Base-by-base conservation (phyloP, 2,797 vertebrate species). In the Melanotaenia pygmaea region DNA sequence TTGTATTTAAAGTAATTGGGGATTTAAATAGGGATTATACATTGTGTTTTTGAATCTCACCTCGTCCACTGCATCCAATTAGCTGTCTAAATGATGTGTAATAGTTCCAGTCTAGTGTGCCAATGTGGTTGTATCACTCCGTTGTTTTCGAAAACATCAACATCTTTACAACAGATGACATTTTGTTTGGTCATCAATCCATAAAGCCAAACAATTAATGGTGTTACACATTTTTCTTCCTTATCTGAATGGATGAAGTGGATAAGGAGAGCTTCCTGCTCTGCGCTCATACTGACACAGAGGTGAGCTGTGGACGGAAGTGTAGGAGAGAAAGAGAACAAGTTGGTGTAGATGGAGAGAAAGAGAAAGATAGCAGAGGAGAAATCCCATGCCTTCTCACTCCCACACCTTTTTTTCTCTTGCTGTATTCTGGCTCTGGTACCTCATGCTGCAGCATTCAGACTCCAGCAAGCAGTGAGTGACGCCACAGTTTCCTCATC, bases 321-420 rank as follows among this genome's bases (percentile, higher is more conserved):
- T 83, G 86, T 83, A n/a, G 84, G 87, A 86, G 82, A 80, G 71
- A 11, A 28, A n/a, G 60, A 74, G 72, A 79, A 68, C 64, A 34
- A 68, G 54, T 73, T 76, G n/a, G 70, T 76, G 68, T 81, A 62
- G 63, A 70, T 37, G 22, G 75, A 81, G 69, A 67, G 67, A 76
- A 73, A 73, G 0, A 80, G 81, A 73, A 74, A 81, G 88, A 72
- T 14, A 75, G 80, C 47, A 68, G 77, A 79, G 83, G 83, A 91
- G 87, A 86, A 86, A 88, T 85, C 89, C 90, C 86, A 72, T 77
- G 82, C 88, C 89, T 67, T n/a, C 88, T 88, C 85, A 93, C 92
- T 93, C 94, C 94, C 93, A 94, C 92, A 94, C 90, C 89, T 93
- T 94, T 86, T 86, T 79, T 82, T 87, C 77, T 84, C 78, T 81